Evolutionary conservation across 2,797 vertebrate genomes (phyloP), one percentile per base, ranked within the genome.

Genomic region (Rousettus madagascariensis): DNA sequence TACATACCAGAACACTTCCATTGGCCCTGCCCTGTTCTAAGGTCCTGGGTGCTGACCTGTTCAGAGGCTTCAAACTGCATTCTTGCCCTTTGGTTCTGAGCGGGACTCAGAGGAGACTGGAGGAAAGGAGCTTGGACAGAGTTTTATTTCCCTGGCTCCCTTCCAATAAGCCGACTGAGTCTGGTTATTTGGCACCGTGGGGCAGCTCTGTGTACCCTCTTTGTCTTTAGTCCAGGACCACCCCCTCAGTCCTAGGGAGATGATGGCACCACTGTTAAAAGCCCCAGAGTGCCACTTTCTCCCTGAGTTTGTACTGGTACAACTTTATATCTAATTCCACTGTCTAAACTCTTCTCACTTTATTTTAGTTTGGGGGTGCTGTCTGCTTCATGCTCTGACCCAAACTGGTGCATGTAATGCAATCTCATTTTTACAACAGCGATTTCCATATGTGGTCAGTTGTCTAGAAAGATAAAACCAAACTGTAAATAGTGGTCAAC

Each of bases 1-100:
- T 46, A 77, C 2, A 3, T 0, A 11, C 5, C 7, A 10, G 49
- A 10, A 41, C 6, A 2, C 20, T 77, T 8, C 69, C 30, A 1
- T 0, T 0, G 74, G 19, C 19, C 4, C 46, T 0, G 0, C 15
- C 59, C 16, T 55, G 30, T 11, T 11, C 41, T 26, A 0, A 0
- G 7, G 16, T 12, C 3, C 41, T 8, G 19, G 59, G 61, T 30
- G 2, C 49, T 26, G 22, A 28, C 33, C 51, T 33, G 22, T 5
- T 15, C 28, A 26, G 3, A 30, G 8, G 3, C 28, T 8, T 53
- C 38, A 33, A 12, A 26, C n/a, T 2, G 20, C 10, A 65, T 12
- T 30, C 28, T 12, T 53, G 43, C 17, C 46, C 19, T n/a, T 30
- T 26, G 53, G 6, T 33, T 80, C n/a, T 33, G 30, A 1, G 2